These are phyloP conservation scores for Neotoxoptera formosana DNA, from an alignment of 1,140 invertebrate genomes.

Conservation along the genomic window DNA sequence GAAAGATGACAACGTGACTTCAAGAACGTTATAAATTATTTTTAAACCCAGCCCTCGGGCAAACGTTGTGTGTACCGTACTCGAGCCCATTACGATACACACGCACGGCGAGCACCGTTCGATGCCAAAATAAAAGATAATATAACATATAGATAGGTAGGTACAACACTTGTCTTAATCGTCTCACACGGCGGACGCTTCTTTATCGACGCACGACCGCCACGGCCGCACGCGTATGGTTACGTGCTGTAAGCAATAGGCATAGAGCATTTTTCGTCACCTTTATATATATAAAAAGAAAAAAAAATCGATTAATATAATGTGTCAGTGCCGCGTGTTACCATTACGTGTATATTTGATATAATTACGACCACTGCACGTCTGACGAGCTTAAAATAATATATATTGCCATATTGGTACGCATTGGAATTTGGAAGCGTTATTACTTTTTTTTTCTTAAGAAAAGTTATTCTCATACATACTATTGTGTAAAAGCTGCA, in stretches of 20 bases:
- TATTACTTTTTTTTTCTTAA: not conserved
- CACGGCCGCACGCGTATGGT: no score
- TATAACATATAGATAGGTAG: not conserved
- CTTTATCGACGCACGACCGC: not conserved
- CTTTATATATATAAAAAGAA: not conserved
- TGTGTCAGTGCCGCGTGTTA: not conserved
- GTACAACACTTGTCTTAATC: not conserved
- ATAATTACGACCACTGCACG: not conserved
- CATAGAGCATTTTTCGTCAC: not conserved
- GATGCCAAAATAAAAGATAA: constrained; percentile 23
- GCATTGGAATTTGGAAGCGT: not conserved
- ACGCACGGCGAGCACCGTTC: not conserved
- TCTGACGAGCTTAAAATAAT: not conserved
- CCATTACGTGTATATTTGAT: not conserved
- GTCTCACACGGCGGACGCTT: not conserved
- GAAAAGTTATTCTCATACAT: not conserved
- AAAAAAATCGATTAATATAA: not conserved
- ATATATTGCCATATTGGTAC: no score
- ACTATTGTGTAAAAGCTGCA: not conserved
- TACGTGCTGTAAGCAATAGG: not conserved
- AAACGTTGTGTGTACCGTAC: not conserved
- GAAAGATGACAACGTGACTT: constrained; percentile 40
- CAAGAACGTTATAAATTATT: constrained; percentile 46
- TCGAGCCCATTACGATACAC: not conserved
- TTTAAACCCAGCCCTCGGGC: constrained; percentile 37